Evolutionary conservation across 1,140 invertebrate species (phyloP), one percentile per base, ranked within the genome.

Genomic region (Drosophila truncata): DNA sequence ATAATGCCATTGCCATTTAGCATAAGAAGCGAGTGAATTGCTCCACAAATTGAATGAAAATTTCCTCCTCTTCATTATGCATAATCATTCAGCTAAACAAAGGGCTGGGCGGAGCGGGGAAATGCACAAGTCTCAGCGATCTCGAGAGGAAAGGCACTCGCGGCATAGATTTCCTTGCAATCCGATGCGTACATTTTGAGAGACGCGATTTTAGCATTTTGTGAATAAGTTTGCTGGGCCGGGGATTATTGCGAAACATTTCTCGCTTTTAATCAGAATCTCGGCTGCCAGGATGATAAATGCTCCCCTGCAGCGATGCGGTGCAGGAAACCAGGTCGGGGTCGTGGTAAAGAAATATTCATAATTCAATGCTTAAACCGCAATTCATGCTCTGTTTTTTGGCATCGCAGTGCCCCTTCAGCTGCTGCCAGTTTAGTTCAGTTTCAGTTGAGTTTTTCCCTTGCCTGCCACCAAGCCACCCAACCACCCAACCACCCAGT

Each of bases 351-450:
- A 52, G 54, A 78, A 84, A 80, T 90, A 90, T 88, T 88, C 85
- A 88, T 88, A 88, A 88, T 88, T 88, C 78, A 88, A 88, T 88
- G 84, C 60, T 88, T 88, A 80, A 90, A 90, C 84, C 84, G 84
- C 85, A 90, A 90, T 88, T 88, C 85, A 84, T 88, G 85, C 70
- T 86, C 62, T 60, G 61, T 44, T 75, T 61, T 66, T 75, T 66
- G 72, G 60, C 42, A 64, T 58, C 33, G 5, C 52, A 3, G 4
- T 35, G 31, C 65, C 64, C 69, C 50, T 20, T 23, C 29, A 55
- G 37, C 20, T 42, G 62, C 76, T 78, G 75, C 70, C 83, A 69
- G 84, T 74, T 88, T 87, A 77, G 78, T 71, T 72, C 37, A 60
- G 61, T 63, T 65, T 67, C 46, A 6, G 47, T 57, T 55, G 46